Evolutionary conservation across 1,140 invertebrate species (phyloP).

Genomic region (Armadillidium nasatum): DNA sequence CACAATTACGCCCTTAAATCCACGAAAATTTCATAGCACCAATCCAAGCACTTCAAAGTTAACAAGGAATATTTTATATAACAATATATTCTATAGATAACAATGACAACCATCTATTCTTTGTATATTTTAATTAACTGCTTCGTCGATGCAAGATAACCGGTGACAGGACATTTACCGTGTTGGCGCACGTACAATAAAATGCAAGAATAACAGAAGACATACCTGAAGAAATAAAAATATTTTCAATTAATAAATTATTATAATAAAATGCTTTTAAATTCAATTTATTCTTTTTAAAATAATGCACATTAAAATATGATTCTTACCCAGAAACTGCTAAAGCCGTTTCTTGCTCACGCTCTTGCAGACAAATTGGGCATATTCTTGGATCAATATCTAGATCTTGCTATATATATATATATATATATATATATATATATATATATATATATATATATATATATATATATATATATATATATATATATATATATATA

Average conservation of each 20-base stretch:
- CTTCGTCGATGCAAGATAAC: conserved; percentile 31
- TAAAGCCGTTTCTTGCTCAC: not conserved
- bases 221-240: conserved; percentile 27
- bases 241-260: not conserved
- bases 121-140: not conserved
- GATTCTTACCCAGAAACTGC: not conserved
- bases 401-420: too few relatives aligned
- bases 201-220: conserved; percentile 37
- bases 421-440: too few relatives aligned
- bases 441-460: too few relatives aligned
- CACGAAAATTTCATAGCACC: too few relatives aligned
- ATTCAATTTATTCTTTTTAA: too few relatives aligned
- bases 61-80: too few relatives aligned
- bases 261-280: not conserved
- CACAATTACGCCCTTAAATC: too few relatives aligned
- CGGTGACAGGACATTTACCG: conserved; percentile 30
- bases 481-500: not conserved
- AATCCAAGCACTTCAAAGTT: too few relatives aligned
- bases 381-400: not conserved
- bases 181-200: conserved; percentile 23
- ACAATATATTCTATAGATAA: too few relatives aligned
- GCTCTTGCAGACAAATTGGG: not conserved
- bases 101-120: too few relatives aligned
- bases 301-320: not conserved
- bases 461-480: not conserved